Percentiles rank a stretch among this genome's conserved stretches.
phyloP scores from a whole-genome alignment of 2,113 vertebrate species.

The Poicephalus meyeri region DNA sequence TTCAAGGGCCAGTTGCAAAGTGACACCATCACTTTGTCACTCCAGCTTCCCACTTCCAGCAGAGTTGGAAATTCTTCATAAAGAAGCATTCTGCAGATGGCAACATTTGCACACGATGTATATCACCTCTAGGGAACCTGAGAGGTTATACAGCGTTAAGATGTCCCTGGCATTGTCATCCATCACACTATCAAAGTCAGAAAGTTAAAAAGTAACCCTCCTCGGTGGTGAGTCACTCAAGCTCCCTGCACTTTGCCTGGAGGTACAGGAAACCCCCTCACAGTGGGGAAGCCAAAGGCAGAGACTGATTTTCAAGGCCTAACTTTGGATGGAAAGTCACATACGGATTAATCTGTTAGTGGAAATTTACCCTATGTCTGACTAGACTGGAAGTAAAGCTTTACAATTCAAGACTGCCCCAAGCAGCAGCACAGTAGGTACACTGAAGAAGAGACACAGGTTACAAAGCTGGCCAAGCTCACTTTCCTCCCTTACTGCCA shows the following conservation, averaged over 20 bases:
- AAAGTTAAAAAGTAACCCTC: not conserved
- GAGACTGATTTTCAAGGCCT: not conserved
- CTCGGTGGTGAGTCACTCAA: accelerated
- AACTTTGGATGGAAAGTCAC: not conserved
- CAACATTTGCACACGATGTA: not conserved
- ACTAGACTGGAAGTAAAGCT: not conserved
- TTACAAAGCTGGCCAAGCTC: not conserved
- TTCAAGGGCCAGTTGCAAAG: slow-evolving; percentile 60
- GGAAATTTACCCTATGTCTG: not conserved
- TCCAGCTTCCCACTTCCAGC: slow-evolving; percentile 20
- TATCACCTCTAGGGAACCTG: slow-evolving; percentile 18
- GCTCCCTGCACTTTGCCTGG: not conserved
- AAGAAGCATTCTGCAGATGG: slow-evolving; percentile 47
- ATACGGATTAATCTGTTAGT: not conserved
- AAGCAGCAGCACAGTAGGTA: not conserved
- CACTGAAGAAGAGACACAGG: accelerated
- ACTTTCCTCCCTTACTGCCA: not conserved
- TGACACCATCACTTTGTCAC: slow-evolving; percentile 64
- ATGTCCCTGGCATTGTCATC: not conserved
- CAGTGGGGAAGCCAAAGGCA: accelerated
- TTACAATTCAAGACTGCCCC: not conserved
- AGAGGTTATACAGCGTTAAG: not conserved
- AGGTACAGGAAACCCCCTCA: not conserved
- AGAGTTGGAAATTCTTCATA: not conserved
- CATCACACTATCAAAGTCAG: not conserved